phyloP scores from a whole-genome alignment of 2,113 vertebrate genomes.

The Illadopsis cleaveri region DNA sequence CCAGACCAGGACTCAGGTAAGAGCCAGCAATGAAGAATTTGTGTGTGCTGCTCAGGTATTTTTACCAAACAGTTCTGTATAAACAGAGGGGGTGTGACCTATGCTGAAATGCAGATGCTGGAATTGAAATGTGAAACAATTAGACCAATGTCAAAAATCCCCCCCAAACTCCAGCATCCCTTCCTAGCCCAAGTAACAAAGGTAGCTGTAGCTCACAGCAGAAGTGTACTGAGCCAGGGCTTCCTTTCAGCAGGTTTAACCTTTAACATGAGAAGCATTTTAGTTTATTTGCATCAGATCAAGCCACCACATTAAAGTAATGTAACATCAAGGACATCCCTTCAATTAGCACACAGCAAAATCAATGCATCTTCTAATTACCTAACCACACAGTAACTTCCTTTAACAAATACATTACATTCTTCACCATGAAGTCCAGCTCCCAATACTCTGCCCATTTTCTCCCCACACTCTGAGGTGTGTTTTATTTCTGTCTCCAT shows the following conservation, averaged over 20 bases:
- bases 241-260: neutral
- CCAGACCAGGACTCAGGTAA: neutral
- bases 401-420: neutral
- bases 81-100: neutral
- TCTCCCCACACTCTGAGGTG: neutral
- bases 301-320: neutral
- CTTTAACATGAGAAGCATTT: neutral
- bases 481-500: neutral
- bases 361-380: neutral
- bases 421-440: neutral
- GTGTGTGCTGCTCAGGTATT: neutral
- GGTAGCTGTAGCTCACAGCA: neutral
- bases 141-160: neutral
- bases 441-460: neutral
- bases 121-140: neutral
- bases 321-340: neutral
- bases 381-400: neutral
- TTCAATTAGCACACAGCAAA: neutral
- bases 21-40: neutral
- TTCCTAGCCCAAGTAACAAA: neutral
- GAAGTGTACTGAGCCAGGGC: neutral
- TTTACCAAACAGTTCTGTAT: neutral
- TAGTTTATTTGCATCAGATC: neutral
- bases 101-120: neutral
- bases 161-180: accelerated